phyloP scores from a whole-genome alignment of 2,797 vertebrate genomes.

The Esox masquinongy region DNA sequence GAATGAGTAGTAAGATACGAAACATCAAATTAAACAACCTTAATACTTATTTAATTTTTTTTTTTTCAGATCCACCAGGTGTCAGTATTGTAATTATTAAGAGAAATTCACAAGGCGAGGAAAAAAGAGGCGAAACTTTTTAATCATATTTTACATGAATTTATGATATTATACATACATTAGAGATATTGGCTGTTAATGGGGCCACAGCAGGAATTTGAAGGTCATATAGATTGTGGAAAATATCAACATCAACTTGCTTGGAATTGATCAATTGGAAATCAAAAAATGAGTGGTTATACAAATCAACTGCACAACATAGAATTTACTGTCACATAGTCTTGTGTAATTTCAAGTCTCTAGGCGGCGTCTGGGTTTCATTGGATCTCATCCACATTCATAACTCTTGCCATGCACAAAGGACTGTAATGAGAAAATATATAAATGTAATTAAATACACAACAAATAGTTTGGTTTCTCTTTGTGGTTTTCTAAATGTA shows the following conservation, averaged over 20 bases:
- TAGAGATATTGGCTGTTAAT: conserved; percentile 27
- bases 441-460: conserved; percentile 18
- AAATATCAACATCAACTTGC: conserved; percentile 36
- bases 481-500: conserved; percentile 5
- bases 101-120: conserved; percentile 17
- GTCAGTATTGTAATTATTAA: conserved; percentile 45
- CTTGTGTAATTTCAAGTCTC: conserved; percentile 20
- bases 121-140: conserved; percentile 55
- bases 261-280: conserved; percentile 10
- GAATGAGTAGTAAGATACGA: conserved; percentile 56
- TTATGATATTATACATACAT: conserved; percentile 48
- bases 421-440: conserved; percentile 12
- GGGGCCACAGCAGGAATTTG: neutral
- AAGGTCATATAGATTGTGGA: conserved; percentile 21
- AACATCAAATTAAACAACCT: conserved; percentile 49
- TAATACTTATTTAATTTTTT: conserved; percentile 2
- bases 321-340: conserved; percentile 23
- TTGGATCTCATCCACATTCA: neutral
- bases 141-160: conserved; percentile 53
- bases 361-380: neutral
- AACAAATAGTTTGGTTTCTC: conserved; percentile 8
- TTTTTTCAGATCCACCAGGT: conserved; percentile 51
- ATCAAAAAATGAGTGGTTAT: conserved; percentile 32
- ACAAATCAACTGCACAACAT: conserved; percentile 22
- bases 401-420: conserved; percentile 1